A percentile compares a stretch with the other conserved stretches of the same genome.
phyloP scores from a whole-genome alignment of 2,888 invertebrate genomes.

The Machimus atricapillus region DNA sequence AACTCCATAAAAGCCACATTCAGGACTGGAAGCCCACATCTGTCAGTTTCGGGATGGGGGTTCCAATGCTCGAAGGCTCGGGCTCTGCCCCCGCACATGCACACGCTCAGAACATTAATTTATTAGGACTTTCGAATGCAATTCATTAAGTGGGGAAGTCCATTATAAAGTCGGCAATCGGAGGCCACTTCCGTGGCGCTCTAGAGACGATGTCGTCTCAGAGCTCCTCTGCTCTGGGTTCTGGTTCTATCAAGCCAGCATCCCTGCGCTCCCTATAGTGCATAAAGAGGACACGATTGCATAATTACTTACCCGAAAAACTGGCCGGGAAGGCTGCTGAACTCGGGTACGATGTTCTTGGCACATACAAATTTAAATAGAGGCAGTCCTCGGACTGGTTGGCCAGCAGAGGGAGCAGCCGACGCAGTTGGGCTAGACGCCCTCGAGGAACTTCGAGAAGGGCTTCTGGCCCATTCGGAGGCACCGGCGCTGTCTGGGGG shows the following conservation, averaged over 20 bases:
- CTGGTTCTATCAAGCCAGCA: neutral
- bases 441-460: constrained; percentile 81
- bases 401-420: constrained; percentile 80
- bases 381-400: constrained; percentile 98
- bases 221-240: neutral
- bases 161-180: constrained; percentile 5
- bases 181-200: neutral
- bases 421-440: constrained; percentile 83
- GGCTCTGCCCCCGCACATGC: neutral
- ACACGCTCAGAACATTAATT: neutral
- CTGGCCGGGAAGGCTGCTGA: constrained; percentile 42
- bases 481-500: constrained; percentile 78
- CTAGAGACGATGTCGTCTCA: neutral
- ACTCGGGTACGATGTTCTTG: constrained; percentile 66
- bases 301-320: constrained; percentile 41
- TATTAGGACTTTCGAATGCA: constrained; percentile 20
- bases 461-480: constrained; percentile 64
- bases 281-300: neutral
- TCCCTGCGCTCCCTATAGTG: neutral
- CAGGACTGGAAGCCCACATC: neutral
- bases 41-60: neutral
- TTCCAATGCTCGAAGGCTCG: neutral
- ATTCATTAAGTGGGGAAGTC: neutral
- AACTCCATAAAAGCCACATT: constrained; percentile 10
- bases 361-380: constrained; percentile 95